Percentiles rank a stretch among this genome's conserved stretches.
These are phyloP conservation scores for Diorhabda carinulata DNA, from an alignment of 1,140 invertebrate genomes.

Conservation along the genomic window DNA sequence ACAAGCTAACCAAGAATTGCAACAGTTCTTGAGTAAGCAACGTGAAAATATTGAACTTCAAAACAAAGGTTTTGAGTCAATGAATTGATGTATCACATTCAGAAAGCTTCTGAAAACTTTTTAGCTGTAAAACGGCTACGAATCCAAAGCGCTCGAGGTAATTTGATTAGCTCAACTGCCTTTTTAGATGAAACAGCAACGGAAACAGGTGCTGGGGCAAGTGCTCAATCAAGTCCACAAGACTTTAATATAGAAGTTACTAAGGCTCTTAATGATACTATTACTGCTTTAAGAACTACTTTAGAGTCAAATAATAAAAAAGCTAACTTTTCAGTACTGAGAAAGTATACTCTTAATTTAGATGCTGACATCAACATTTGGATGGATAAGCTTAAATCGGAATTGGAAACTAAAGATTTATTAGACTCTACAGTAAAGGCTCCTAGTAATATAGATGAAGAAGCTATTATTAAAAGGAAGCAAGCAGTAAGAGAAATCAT, in stretches of 20 bases:
- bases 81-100: not conserved
- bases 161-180: not conserved
- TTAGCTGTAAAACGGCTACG: not conserved
- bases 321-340: not conserved
- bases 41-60: not conserved
- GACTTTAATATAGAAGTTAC: not conserved
- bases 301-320: not conserved
- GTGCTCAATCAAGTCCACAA: not conserved
- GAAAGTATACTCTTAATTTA: not conserved
- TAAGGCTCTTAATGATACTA: not conserved
- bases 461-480: not conserved
- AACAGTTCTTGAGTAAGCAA: not conserved
- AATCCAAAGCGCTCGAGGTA: not conserved
- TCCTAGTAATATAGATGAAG: not conserved
- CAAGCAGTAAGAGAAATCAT: constrained; percentile 3
- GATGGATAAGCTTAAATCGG: constrained; percentile 1
- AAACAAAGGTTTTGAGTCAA: constrained; percentile 3
- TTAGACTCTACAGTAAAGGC: not conserved
- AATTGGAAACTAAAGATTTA: constrained; percentile 1
- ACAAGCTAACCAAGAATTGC: not conserved
- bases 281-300: not conserved
- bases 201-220: not conserved
- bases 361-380: not conserved
- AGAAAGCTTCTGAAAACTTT: not conserved
- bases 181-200: not conserved